Base-by-base conservation (phyloP, 2,113 vertebrate genomes). In the Terrapene triunguis region DNA sequence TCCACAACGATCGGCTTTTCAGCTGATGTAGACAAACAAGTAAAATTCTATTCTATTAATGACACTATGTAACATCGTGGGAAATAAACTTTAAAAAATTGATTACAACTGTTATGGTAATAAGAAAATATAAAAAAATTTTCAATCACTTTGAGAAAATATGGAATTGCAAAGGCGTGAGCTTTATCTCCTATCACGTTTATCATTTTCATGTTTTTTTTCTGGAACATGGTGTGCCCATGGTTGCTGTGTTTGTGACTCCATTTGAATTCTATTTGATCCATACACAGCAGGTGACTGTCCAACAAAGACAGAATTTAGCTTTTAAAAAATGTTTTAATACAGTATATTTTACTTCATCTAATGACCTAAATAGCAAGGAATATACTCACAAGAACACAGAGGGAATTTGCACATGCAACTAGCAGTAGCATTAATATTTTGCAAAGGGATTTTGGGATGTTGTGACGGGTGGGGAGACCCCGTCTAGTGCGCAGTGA, bases 1-100 rank as follows among this genome's bases (percentile, higher is more conserved):
- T 29, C 78, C 27, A 50, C 44, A 8, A 11, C 11, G 38, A 55
- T 1, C 0, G 0, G 5, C 7, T 32, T 3, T 78, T 12, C 2
- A 83, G 13, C 13, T 81, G 53, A 4, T 11, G 21, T 2, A 0
- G 2, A 1, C 21, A 4, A 83, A 78, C 2, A 27, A 0, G 1
- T 7, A 53, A 4, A 12, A 4, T 5, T 76, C 1, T 82, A 84
- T 79, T 76, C 44, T 6, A 13, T 50, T 88, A 62, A 55, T 53
- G 11, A 5, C 4, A 57, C 7, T 65, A 87, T 87, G 54, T 57
- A 88, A 57, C 83, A 79, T 89, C 0, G 8, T 25, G 38, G 35
- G 47, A 55, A 95, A 79, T 1, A 83, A 87, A 92, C 74, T 3
- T 80, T 38, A n/a, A 21, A 51, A 54, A 87, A 22, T 4, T 50